Percentiles rank a stretch among this genome's conserved stretches.
Conservation (phyloP, 2,888 invertebrate genomes). For the Pharmacophagus antenor region DNA sequence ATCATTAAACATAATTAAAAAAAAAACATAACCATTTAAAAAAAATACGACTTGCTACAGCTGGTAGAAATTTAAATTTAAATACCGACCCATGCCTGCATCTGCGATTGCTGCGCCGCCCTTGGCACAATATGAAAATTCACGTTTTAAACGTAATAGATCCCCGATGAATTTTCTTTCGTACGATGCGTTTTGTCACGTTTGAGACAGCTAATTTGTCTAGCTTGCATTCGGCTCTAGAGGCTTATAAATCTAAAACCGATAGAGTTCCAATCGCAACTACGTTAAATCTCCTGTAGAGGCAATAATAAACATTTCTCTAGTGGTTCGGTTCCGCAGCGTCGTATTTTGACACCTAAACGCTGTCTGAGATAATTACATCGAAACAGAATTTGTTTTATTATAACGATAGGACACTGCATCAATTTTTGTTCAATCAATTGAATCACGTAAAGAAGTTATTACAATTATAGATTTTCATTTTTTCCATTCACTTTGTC, state of each 20-base stretch:
- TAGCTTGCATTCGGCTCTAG: slow-evolving; percentile 49
- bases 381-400: background rate
- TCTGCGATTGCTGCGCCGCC: background rate
- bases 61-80: background rate
- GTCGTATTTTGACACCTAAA: slow-evolving; percentile 4
- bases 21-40: no score
- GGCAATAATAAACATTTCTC: slow-evolving; percentile 30
- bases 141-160: slow-evolving; percentile 8
- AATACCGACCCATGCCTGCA: background rate
- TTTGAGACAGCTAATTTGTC: slow-evolving; percentile 69
- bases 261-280: slow-evolving; percentile 36
- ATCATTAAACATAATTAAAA: no score
- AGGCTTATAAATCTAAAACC: slow-evolving; percentile 49
- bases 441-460: no score
- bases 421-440: background rate
- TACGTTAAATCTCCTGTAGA: slow-evolving; percentile 33
- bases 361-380: background rate
- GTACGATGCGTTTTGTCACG: slow-evolving; percentile 52
- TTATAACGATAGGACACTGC: background rate
- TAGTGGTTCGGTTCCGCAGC: slow-evolving; percentile 4
- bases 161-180: slow-evolving; percentile 21
- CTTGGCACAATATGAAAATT: background rate
- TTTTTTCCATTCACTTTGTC: no score
- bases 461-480: no score
- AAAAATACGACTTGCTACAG: no score